Conservation (phyloP, 30 jellyfish, hydroid and myxozoan genomes). For the Hydractinia symbiolongicarpus region DNA sequence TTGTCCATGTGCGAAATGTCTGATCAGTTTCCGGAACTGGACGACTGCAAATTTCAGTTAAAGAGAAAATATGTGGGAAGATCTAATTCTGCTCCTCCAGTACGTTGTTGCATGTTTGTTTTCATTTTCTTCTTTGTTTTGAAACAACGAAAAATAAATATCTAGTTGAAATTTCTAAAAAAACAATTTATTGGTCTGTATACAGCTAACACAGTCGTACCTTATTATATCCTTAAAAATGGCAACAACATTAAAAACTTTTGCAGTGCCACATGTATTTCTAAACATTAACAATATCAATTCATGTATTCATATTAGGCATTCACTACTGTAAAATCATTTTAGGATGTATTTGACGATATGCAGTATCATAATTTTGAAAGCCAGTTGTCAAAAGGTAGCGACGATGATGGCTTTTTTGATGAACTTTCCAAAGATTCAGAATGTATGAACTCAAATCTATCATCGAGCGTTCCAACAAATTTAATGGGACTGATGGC, state of each 20-base stretch:
- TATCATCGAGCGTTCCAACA: slow-evolving; percentile 23
- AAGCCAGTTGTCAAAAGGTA: neutral
- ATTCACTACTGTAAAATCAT: too few species aligned
- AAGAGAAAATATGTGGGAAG: slow-evolving; percentile 23
- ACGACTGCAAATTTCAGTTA: slow-evolving; percentile 19
- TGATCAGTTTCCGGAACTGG: slow-evolving; percentile 41
- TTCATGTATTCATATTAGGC: too few species aligned
- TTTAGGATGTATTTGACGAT: neutral
- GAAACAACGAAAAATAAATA: neutral
- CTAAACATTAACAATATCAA: too few species aligned
- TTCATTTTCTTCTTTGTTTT: neutral
- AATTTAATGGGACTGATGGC: slow-evolving; percentile 28
- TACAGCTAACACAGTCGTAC: too few species aligned
- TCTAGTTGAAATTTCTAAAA: neutral
- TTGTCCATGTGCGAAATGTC: slow-evolving; percentile 39
- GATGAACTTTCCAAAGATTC: slow-evolving; percentile 32
- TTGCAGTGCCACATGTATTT: too few species aligned
- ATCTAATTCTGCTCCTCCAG: slow-evolving; percentile 90
- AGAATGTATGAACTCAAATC: neutral
- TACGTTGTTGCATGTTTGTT: neutral
- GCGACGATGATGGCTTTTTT: slow-evolving; percentile 37
- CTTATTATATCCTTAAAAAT: too few species aligned
- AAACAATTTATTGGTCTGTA: too few species aligned
- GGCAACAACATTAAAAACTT: too few species aligned
- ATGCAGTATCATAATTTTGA: neutral